Base-by-base conservation (phyloP, 2,113 vertebrate genomes). In the Sapayoa aenigma region DNA sequence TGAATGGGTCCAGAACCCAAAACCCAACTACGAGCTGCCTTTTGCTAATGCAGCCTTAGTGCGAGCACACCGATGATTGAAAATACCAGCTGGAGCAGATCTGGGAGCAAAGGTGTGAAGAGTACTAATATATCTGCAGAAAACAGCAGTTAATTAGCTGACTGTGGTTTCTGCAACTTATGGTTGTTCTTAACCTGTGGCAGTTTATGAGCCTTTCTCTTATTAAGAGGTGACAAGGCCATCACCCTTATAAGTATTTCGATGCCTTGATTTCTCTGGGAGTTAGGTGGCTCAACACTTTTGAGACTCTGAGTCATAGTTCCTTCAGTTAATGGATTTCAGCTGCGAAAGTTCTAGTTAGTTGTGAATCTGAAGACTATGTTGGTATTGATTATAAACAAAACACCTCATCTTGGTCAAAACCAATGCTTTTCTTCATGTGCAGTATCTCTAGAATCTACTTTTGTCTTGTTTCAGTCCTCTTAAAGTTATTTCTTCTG, bases 121-220 rank as follows among this genome's bases (percentile, higher is more conserved):
- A 88, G 17, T 41, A 78, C 85, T 72, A 35, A 92, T 33, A 30
- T 2, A 92, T n/a, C 76, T 50, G 18, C 86, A 87, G 52, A 90
- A 90, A 92, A 5, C 60, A 84, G 58, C 68, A 84, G 33, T 55
- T 87, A 92, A 94, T 96, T 63, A 96, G 72, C 72, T 84, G 88
- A 27, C 72, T 71, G 20, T 35, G 77, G 31, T 74, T 93, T 74
- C 77, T 84, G 90, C 69, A 87, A 9, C 77, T 94, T 90, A 41
- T 92, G 73, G 15, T 78, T 78, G 41, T 55, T 76, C 89, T 82
- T 87, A 93, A 79, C 92, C 88, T 84, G 56, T 28, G 28, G 49
- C 56, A 86, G 76, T 66, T 92, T 72, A 47, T 68, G 62, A 90
- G 41, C 23, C 37, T 87, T 90, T 53, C 19, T 27, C 49, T 82